Percentiles rank a stretch among this genome's conserved stretches.
Conservation (phyloP, 2,797 vertebrate genomes). For the Scleropages formosus region DNA sequence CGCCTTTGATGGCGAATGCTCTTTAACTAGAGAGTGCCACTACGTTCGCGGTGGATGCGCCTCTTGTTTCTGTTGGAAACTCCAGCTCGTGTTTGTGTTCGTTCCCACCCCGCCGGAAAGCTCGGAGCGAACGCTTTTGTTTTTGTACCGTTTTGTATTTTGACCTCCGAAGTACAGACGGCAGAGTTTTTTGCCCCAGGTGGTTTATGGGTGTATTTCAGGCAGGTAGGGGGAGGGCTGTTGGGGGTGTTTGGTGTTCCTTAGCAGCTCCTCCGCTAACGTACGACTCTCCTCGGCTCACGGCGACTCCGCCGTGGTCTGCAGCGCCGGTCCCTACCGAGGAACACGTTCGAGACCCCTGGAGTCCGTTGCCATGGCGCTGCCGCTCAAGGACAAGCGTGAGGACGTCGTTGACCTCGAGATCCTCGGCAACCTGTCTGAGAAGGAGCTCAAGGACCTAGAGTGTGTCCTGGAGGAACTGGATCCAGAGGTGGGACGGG, state of each 20-base stretch:
- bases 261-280: background rate
- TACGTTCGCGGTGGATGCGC: background rate
- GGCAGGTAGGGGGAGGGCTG: background rate
- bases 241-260: background rate
- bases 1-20: no score
- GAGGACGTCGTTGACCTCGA: constrained; percentile 96
- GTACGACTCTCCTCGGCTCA: background rate
- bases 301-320: background rate
- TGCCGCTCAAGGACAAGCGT: constrained; percentile 92
- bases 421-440: constrained; percentile 90
- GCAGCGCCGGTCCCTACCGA: background rate
- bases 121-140: background rate
- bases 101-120: background rate
- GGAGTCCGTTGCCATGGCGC: constrained; percentile 72
- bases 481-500: constrained; percentile 87
- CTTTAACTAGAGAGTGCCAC: background rate
- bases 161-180: no score
- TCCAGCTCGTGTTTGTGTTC: constrained; percentile 3
- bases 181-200: background rate
- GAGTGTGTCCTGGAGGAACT: constrained; percentile 93
- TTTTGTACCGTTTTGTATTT: background rate
- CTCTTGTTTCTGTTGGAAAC: constrained; percentile 10
- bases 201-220: background rate
- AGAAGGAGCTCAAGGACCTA: constrained; percentile 92
- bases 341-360: background rate